Percentiles rank a stretch among this genome's conserved stretches.
Evolutionary conservation across 1,140 invertebrate genomes (phyloP).

Genomic region (Drosophila mayri): DNA sequence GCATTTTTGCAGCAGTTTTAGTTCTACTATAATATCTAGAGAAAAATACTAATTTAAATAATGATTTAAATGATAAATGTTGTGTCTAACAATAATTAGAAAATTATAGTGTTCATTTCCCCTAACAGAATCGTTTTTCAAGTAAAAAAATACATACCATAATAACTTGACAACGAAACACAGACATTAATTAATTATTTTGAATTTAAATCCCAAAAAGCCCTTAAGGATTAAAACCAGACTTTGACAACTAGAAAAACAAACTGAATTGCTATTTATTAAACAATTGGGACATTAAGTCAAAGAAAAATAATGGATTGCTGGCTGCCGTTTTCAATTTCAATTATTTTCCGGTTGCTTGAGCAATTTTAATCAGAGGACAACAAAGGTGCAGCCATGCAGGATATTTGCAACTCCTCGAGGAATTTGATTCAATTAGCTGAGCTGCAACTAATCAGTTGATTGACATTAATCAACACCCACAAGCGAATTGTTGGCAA

Average conservation of each 20-base stretch:
- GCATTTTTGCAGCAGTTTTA: slow-evolving; percentile 15
- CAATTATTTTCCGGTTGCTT: slow-evolving; percentile 19
- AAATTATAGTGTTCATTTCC: too few relatives aligned
- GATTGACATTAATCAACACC: slow-evolving; percentile 70
- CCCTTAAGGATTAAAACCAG: too few relatives aligned
- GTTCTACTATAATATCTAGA: not conserved
- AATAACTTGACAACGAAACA: not conserved
- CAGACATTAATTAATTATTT: not conserved
- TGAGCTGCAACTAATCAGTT: slow-evolving; percentile 61
- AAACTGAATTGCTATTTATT: not conserved
- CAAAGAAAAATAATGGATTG: not conserved
- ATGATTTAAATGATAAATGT: too few relatives aligned
- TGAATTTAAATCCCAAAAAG: not conserved
- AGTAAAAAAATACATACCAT: too few relatives aligned
- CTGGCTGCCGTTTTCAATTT: not conserved
- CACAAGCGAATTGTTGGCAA: slow-evolving; percentile 36
- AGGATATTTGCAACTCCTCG: slow-evolving; percentile 1
- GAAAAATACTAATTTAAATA: not conserved
- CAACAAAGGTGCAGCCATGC: slow-evolving; percentile 4
- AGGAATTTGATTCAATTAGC: slow-evolving; percentile 35
- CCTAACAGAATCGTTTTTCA: not conserved
- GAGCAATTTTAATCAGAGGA: slow-evolving; percentile 2
- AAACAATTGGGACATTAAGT: not conserved
- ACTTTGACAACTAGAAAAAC: not conserved
- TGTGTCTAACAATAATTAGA: not conserved